phyloP scores from a whole-genome alignment of 2,797 vertebrate genomes.

The Semaprochilodus insignis region DNA sequence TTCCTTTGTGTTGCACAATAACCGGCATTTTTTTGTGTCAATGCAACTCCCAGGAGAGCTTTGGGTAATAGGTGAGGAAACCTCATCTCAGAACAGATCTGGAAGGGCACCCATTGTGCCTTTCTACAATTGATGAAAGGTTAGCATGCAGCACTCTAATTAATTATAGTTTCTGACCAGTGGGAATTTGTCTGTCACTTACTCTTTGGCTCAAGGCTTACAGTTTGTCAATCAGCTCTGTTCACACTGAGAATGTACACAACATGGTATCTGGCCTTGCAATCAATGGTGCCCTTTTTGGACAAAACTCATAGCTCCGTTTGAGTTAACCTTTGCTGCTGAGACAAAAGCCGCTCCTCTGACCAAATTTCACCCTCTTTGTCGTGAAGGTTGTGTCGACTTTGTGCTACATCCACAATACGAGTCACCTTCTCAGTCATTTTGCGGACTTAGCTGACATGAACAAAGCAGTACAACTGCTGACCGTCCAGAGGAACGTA shows the following conservation, averaged over 20 bases:
- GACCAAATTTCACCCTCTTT: conserved; percentile 20
- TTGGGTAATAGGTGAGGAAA: conserved; percentile 14
- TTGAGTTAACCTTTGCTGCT: conserved; percentile 32
- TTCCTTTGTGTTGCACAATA: conserved; percentile 3
- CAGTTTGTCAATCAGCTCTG: conserved; percentile 51
- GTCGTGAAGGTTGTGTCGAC: conserved; percentile 40
- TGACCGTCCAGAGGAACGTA: conserved; percentile 65
- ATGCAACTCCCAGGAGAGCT: background rate
- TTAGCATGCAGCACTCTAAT: conserved; percentile 23
- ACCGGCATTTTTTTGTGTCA: background rate
- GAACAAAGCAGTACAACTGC: conserved; percentile 6
- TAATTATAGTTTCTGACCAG: conserved; percentile 35
- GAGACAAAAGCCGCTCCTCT: conserved; percentile 47
- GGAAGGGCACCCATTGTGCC: conserved; percentile 44
- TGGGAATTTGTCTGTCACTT: conserved; percentile 47
- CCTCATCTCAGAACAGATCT: conserved; percentile 17
- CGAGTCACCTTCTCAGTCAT: conserved; percentile 32
- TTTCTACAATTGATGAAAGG: conserved; percentile 47
- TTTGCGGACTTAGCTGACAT: background rate
- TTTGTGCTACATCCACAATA: conserved; percentile 40
- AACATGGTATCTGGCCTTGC: conserved; percentile 4
- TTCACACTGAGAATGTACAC: conserved; percentile 35
- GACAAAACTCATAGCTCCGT: conserved; percentile 19
- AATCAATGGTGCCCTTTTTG: conserved; percentile 37
- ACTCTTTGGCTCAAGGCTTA: conserved; percentile 28